Conservation (phyloP, 2,797 vertebrate genomes). For the Nyctalus aviator region DNA sequence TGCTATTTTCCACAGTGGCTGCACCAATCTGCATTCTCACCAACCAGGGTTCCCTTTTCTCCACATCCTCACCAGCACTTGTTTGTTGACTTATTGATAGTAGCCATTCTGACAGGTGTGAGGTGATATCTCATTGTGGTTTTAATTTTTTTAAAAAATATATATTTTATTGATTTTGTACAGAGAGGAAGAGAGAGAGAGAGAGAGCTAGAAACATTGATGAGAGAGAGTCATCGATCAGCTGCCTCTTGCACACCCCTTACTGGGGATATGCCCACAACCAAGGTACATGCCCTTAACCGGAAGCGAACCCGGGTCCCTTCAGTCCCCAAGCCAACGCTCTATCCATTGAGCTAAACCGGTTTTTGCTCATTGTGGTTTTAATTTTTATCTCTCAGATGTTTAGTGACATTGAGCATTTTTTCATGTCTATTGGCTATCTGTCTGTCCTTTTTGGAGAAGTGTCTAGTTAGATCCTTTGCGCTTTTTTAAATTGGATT, state of each 20-base stretch:
- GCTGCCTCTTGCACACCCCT: no score
- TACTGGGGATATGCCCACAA: no score
- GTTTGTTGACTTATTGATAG: background rate
- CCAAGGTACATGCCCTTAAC: no score
- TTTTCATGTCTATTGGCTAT: background rate
- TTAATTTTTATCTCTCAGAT: background rate
- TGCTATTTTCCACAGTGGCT: background rate
- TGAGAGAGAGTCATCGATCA: no score
- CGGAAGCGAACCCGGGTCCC: no score
- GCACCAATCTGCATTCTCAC: background rate
- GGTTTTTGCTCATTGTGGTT: background rate
- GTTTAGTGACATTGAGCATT: background rate
- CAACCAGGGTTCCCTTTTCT: background rate
- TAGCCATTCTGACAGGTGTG: background rate
- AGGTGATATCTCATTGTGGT: background rate
- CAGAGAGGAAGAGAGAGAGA: no score
- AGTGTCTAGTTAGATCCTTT: background rate
- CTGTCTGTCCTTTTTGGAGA: background rate
- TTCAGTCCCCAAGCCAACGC: no score
- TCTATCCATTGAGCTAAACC: no score
- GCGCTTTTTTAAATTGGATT: background rate
- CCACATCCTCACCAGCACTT: background rate
- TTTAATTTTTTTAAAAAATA: background rate
- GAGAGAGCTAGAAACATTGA: no score
- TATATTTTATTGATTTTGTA: no score